These are phyloP conservation scores for Philaenus spumarius DNA, from an alignment of 1,140 invertebrate species.

Conservation along the genomic window DNA sequence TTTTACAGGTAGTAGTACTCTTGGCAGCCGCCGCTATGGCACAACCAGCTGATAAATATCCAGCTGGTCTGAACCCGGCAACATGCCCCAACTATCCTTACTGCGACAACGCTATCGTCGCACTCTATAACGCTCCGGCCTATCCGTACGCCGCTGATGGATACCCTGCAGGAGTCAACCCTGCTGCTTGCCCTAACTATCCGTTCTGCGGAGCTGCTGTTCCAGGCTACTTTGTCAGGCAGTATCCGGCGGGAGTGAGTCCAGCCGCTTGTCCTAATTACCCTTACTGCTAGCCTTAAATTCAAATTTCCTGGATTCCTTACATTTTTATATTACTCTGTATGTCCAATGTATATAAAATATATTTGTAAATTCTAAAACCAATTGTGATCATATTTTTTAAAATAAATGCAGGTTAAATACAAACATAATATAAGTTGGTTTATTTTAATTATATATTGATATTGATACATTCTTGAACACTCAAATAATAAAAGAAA, in stretches of 20 bases:
- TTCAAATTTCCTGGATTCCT: neutral
- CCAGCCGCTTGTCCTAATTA: constrained; percentile 50
- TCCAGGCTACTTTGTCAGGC: neutral
- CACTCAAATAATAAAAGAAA: too few species aligned
- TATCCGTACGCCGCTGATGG: constrained; percentile 2
- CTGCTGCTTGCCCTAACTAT: constrained; percentile 50
- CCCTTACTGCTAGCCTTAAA: constrained; percentile 42
- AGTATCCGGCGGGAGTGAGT: constrained; percentile 46
- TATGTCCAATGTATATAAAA: too few species aligned
- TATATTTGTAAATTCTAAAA: too few species aligned
- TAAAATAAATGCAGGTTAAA: too few species aligned
- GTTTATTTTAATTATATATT: too few species aligned
- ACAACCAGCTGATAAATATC: constrained; percentile 40
- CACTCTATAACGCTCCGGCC: neutral
- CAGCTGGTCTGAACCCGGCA: constrained; percentile 45
- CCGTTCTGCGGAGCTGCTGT: constrained; percentile 42
- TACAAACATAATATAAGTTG: too few species aligned
- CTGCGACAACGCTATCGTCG: constrained; percentile 33
- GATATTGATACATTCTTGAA: too few species aligned
- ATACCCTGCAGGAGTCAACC: constrained; percentile 46
- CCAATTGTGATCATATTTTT: too few species aligned
- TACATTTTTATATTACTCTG: too few species aligned
- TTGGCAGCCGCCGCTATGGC: too few species aligned
- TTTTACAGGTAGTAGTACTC: too few species aligned
- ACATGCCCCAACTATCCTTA: constrained; percentile 52